Evolutionary conservation across 2,888 invertebrate species (phyloP), one percentile per base, ranked within the genome.

Genomic region (Chrysodeixis includens): DNA sequence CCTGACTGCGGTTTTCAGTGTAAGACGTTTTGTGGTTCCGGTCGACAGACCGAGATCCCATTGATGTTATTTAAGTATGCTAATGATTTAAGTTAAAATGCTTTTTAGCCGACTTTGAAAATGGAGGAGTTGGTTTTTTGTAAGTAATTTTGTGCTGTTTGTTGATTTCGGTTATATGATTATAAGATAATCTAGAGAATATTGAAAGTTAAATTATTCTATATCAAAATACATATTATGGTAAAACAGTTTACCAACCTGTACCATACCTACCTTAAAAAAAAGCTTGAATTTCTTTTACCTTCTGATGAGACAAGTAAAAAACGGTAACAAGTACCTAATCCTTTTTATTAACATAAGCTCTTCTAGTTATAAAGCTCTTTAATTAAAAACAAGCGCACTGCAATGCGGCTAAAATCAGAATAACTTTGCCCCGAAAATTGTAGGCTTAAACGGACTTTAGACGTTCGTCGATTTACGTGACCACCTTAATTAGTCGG

Each of bases 401-500:
- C 81, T 82, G 86, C 86, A 87, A 81, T 85, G 85, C 82, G 83
- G 83, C 78, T 84, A 83, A 82, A 81, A 84, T 81, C 76, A 80
- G 82, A 78, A 82, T 78, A 81, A 79, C 77, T 76, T 71, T 61
- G 69, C 79, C 70, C 78, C 71, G 83, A 87, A 89, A 88, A 86
- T 86, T 83, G 85, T 86, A 82, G 85, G 88, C 88, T 89, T 86
- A 88, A 84, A 83, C 76, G 70, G 84, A 83, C 84, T 84, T 85
- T 82, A 76, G 85, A 77, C 69, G 77, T 77, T 81, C 83, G 85
- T 83, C 87, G 85, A 88, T 88, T 88, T 87, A 88, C 86, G 87
- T 84, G 84, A 81, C 85, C 85, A 86, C 86, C 87, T 90, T 92
- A 92, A 92, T 92, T 92, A 92, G 90, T 83, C 78, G 86, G 88